phyloP scores from a whole-genome alignment of 1,140 invertebrate species.

The Trichonephila clavata region DNA sequence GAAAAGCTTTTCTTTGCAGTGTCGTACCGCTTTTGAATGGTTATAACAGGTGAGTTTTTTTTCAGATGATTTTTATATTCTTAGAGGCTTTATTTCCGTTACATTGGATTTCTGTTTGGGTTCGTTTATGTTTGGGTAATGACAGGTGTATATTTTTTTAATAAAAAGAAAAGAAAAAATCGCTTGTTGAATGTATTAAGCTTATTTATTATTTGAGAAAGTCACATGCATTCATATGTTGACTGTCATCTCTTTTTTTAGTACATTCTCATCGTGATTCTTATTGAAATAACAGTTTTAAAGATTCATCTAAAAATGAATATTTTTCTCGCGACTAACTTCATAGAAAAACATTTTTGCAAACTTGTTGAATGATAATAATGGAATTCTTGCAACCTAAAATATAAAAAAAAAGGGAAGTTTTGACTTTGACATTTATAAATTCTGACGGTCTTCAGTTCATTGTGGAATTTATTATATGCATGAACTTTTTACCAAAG shows the following conservation, averaged over 20 bases:
- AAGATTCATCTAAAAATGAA: background rate
- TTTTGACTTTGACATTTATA: no score
- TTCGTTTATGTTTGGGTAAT: background rate
- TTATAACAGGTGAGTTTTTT: conserved; percentile 26
- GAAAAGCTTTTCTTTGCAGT: background rate
- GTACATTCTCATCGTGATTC: background rate
- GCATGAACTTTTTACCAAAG: no score
- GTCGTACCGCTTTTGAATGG: background rate
- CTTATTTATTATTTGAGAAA: background rate
- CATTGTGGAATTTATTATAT: no score
- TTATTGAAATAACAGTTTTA: background rate
- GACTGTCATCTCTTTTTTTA: background rate
- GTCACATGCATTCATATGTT: background rate
- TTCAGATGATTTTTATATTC: background rate
- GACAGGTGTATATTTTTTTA: background rate
- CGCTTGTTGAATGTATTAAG: background rate
- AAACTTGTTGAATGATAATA: no score
- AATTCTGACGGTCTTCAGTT: no score
- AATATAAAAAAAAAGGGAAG: no score
- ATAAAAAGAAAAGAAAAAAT: background rate
- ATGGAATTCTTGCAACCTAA: no score
- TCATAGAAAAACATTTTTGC: no score
- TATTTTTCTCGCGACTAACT: no score
- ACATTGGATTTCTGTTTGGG: background rate
- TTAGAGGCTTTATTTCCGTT: background rate